Evolutionary conservation across 2,888 invertebrate species (phyloP), one percentile per base, ranked within the genome.

Genomic region (Tipula vernalis): DNA sequence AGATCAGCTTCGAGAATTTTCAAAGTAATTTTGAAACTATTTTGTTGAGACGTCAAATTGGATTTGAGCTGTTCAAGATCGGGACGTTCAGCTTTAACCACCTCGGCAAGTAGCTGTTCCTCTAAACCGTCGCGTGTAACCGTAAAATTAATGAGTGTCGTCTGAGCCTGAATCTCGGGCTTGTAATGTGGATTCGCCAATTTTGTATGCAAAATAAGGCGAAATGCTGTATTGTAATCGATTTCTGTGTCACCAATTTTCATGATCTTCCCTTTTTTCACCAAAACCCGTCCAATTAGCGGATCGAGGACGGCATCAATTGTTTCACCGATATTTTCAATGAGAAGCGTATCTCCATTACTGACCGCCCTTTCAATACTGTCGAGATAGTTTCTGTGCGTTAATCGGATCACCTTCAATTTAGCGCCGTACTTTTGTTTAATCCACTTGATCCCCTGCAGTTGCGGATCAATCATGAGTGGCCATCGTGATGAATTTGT

Each of bases 81-180:
- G 0, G 98, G 98, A 88, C 98, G 93, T 91, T 98, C 98, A 0
- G 95, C 95, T 92, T 97, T 97, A 0, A 98, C 98, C 5, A 98
- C 98, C 91, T 97, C 98, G 6, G 97, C 98, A 39, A 98, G 91
- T 13, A 98, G 92, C 90, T 98, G 98, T 89, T 98, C 98, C 91
- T 98, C 98, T 15, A 98, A 92, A 91, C 97, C 98, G 91, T 98
- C 98, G 89, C 95, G 94, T 0, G 98, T 98, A 2, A 98, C 98
- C 1, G 98, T 98, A 89, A 98, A 98, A 92, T 98, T 98, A 88
- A 98, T 98, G 15, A 98, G 93, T 0, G 98, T 98, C 6, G 98
- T 96, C 92, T 98, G 98, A 0, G 98, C 98, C 91, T 98, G 98
- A 95, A 98, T 96, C 92, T 98, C 98, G 0, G 98, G 98, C 90